These are phyloP conservation scores for Amiota mariae DNA, from an alignment of 2,888 invertebrate species.

Conservation along the genomic window DNA sequence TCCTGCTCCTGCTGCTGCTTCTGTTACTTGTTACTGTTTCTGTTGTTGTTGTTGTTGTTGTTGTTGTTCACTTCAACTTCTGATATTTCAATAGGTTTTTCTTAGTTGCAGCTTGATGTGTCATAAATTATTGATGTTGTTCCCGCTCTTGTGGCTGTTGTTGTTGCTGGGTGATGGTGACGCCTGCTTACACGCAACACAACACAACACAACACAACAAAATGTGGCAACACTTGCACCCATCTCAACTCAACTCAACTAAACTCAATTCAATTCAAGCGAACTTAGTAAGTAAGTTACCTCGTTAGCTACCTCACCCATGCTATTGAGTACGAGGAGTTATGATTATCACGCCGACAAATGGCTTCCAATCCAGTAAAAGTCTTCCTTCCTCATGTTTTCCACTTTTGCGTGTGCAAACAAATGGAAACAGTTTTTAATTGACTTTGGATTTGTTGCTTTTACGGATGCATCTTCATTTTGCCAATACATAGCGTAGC, in stretches of 20 bases:
- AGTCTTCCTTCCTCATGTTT: constrained; percentile 17
- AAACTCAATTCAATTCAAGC: too few relatives aligned
- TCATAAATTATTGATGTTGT: constrained; percentile 22
- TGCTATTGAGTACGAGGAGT: constrained; percentile 36
- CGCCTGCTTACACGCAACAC: constrained; percentile 27
- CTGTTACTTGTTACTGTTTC: too few relatives aligned
- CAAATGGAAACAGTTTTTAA: constrained; percentile 67
- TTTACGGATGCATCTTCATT: constrained; percentile 25
- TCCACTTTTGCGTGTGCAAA: constrained; percentile 57
- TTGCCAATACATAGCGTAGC: not conserved
- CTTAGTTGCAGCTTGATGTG: constrained; percentile 18
- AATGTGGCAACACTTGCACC: constrained; percentile 19
- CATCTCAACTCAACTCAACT: not conserved
- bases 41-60: not conserved
- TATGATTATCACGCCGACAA: constrained; percentile 64
- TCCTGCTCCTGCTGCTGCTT: not conserved
- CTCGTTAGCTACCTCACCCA: constrained; percentile 2
- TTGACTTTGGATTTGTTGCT: constrained; percentile 59
- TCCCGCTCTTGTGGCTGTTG: not conserved
- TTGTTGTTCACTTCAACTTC: not conserved
- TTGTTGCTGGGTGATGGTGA: constrained; percentile 3
- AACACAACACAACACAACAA: constrained; percentile 24
- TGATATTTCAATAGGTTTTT: constrained; percentile 23
- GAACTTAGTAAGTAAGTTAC: not conserved
- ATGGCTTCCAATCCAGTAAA: not conserved